Evolutionary conservation across 2,797 vertebrate genomes (phyloP).

Genomic region (Chelmon rostratus): DNA sequence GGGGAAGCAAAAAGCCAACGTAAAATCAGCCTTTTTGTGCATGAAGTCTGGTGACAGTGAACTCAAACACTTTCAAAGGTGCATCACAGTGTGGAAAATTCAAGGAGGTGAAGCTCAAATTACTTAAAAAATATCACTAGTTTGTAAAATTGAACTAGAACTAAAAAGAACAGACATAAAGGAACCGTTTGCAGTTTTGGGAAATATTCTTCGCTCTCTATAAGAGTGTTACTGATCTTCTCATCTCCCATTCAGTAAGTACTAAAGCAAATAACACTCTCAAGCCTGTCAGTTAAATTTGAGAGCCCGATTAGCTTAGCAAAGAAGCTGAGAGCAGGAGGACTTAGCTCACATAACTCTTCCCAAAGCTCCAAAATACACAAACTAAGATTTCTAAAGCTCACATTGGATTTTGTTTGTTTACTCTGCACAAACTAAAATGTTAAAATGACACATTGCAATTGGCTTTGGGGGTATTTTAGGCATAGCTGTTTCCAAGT

Average conservation of each 20-base stretch:
- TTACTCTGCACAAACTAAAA: background rate
- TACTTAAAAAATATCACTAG: background rate
- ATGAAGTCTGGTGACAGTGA: background rate
- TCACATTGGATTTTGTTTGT: background rate
- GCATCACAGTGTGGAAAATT: conserved; percentile 13
- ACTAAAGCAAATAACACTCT: no score
- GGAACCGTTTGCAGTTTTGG: background rate
- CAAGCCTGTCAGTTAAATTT: no score
- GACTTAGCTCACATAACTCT: background rate
- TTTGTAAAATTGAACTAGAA: conserved; percentile 25
- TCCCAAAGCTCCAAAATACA: background rate
- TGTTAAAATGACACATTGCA: background rate
- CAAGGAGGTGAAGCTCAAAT: conserved; percentile 9
- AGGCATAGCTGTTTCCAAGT: background rate
- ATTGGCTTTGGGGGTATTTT: background rate
- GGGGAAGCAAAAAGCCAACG: background rate
- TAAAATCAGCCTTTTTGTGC: conserved; percentile 14
- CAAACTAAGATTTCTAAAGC: background rate
- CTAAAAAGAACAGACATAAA: conserved; percentile 12
- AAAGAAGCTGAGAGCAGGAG: background rate
- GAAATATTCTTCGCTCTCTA: background rate
- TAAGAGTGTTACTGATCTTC: no score
- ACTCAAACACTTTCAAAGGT: conserved; percentile 1
- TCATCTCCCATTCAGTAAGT: no score
- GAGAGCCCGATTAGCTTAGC: background rate